Evolutionary conservation across 2,797 vertebrate species (phyloP), one percentile per base, ranked within the genome.

Genomic region (Crax fasciolata): DNA sequence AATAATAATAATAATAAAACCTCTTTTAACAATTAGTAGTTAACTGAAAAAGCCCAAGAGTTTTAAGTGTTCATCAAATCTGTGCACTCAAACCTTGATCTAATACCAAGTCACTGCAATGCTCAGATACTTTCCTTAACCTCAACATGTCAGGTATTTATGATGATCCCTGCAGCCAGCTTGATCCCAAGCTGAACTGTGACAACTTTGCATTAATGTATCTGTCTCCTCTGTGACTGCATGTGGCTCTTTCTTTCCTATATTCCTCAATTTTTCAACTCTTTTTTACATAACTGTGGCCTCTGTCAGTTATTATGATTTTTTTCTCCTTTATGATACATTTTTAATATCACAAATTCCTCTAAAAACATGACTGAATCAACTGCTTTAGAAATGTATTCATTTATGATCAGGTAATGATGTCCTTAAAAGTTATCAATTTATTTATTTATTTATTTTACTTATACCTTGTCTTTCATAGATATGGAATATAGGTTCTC

Each of bases 121-220:
- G 30, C 35, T 86, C 44, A 94, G 35, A 89, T 52, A 65, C 61
- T 87, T 97, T 78, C 80, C 95, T 96, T 94, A 94, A 92, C 67
- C 39, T 89, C 89, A 96, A 30, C 87, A 12, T 90, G 75, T 90
- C 82, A 97, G 78, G 76, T 95, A 92, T 90, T 94, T 95, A 87
- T 84, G 59, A 94, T 78, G 82, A 93, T 81, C 96, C 46, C 57
- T 95, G 66, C 48, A 95, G 76, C 62, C 72, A 94, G 48, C 62
- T 95, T 97, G 89, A 94, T 97, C 87, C 87, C 39, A 28, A 91
- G 62, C 61, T 97, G 92, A 96, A 96, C 95, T 94, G 72, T 88
- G 79, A 92, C 94, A 96, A 72, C 55, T 72, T 73, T 90, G 18
- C 57, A 76, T 74, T 95, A 90, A 96, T 91, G 32, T 66, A 81